A percentile compares a stretch with the other conserved stretches of the same genome.
These are phyloP conservation scores for Semnornis frantzii DNA, from an alignment of 2,113 vertebrate genomes.

Conservation along the genomic window DNA sequence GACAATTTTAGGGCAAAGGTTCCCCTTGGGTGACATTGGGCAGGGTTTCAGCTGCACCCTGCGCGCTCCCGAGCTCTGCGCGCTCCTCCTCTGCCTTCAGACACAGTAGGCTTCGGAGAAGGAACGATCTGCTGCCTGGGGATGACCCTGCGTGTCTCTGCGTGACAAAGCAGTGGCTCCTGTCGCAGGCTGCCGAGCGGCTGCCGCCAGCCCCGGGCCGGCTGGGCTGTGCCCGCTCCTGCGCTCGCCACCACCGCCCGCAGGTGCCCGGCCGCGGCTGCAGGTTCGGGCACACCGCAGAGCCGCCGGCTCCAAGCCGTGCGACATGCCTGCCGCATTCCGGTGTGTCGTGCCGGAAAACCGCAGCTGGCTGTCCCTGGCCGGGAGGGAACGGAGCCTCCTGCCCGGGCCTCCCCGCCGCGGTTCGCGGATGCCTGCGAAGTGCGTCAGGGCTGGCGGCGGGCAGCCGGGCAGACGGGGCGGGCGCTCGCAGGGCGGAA, in stretches of 20 bases:
- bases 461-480: slow-evolving; percentile 75
- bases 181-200: background rate
- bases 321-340: background rate
- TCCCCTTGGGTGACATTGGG: slow-evolving; percentile 58
- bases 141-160: slow-evolving; percentile 1
- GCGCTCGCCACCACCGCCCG: background rate
- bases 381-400: background rate
- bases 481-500: slow-evolving; percentile 65
- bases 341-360: background rate
- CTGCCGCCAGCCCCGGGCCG: background rate
- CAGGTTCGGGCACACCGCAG: background rate
- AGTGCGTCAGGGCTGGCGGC: slow-evolving; percentile 88
- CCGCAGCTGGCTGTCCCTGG: background rate
- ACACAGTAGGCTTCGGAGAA: background rate
- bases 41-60: slow-evolving; percentile 28
- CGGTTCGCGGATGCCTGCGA: slow-evolving; percentile 88
- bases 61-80: background rate
- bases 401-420: slow-evolving; percentile 57
- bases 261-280: too few species aligned
- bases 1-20: slow-evolving; percentile 66
- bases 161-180: background rate
- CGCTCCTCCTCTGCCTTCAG: background rate
- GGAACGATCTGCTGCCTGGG: slow-evolving; percentile 4
- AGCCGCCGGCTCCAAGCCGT: background rate
- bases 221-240: background rate